Conservation (phyloP, 1,140 invertebrate species). For the Myzus persicae region DNA sequence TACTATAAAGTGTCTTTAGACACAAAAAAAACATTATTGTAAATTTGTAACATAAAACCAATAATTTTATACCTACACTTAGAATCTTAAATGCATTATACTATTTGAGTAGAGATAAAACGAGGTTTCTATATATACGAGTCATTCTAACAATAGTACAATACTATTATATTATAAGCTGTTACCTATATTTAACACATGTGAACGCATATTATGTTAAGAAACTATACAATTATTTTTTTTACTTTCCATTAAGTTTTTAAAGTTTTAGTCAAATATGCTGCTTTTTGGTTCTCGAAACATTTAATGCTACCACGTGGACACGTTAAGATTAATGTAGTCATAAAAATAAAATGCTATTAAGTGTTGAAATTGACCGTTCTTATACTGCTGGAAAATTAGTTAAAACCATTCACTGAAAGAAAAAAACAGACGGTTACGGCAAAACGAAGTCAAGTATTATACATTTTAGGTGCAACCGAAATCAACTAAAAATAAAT, state of each 20-base stretch:
- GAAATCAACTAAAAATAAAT: not conserved
- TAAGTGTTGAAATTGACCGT: not conserved
- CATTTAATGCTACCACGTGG: not conserved
- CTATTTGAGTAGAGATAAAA: not conserved
- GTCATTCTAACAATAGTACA: not conserved
- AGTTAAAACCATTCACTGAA: not conserved
- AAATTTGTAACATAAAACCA: no score
- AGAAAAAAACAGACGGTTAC: not conserved
- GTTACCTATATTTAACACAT: not conserved
- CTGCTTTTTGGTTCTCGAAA: not conserved
- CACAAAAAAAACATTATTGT: not conserved
- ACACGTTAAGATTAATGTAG: not conserved
- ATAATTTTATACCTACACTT: not conserved
- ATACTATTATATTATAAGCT: no score
- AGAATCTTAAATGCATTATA: not conserved
- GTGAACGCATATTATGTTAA: not conserved
- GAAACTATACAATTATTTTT: not conserved
- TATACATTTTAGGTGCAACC: not conserved
- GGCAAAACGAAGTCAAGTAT: not conserved
- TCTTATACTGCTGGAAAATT: not conserved
- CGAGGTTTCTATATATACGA: not conserved
- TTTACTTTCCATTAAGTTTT: not conserved
- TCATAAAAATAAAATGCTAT: slow-evolving; percentile 33
- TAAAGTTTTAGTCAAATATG: not conserved
- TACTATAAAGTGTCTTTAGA: not conserved